Evolutionary conservation across 1,140 invertebrate species (phyloP), one percentile per base, ranked within the genome.

Genomic region (Hylyphantes graminicola): DNA sequence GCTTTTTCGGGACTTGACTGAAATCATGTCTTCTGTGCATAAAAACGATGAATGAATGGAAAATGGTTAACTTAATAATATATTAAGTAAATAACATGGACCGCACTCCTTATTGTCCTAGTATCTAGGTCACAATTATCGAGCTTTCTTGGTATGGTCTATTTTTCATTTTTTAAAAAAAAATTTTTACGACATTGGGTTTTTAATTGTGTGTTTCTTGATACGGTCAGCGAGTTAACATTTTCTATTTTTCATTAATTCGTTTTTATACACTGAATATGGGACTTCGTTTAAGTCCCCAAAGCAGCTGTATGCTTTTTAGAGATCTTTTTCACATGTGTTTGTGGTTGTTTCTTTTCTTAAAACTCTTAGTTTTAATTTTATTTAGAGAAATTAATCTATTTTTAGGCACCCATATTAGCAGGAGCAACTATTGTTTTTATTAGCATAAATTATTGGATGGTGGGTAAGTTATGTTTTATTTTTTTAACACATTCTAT

Each of bases 371-470:
- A 50, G 35, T 68, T 65, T 68, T 10, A 68, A 68, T 48, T 12
- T 17, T 0, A n/a, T 7, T 64, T 5, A n/a, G 19, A n/a, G 17
- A n/a, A 64, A 15, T 17, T 19, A 7, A 19, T 65, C 21, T 21
- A 13, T 78, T 88, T 88, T 54, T 75, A 90, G 88, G 55, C 90
- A 6, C 89, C 90, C 5, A 83, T 89, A 5, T 90, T 90, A 77
- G 91, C 96, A 2, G 91, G 93, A 0, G 93, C 97, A 57, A 96
- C 97, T 0, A 86, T 96, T 11, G 89, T 97, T 2, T 98, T 98
- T 90, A 94, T 94, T 0, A 89, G 93, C 6, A 94, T 98, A 68
- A 92, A 93, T 6, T 99, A 99, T 90, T 97, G 89, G 88, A 90
- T 91, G 90, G 85, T 89, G 55, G 90, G 90, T 88, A 85, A 86